Percentiles rank a stretch among this genome's conserved stretches.
These are phyloP conservation scores for Pseudomugil tenellus DNA, from an alignment of 2,797 vertebrate species.

Conservation along the genomic window DNA sequence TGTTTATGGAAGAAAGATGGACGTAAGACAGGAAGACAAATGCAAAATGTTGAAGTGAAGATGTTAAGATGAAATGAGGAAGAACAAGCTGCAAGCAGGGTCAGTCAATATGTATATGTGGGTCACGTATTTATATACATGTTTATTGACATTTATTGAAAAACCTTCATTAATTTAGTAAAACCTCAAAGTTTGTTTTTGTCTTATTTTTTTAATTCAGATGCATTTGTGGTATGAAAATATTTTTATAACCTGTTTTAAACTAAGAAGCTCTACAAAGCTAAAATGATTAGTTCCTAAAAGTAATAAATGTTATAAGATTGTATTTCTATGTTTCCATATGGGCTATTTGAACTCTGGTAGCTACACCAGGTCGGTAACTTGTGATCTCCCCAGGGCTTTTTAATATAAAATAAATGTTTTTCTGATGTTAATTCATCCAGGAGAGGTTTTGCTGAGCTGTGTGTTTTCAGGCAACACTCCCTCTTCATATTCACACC, in stretches of 20 bases:
- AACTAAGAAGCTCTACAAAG: neutral
- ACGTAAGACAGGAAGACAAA: conserved; percentile 24
- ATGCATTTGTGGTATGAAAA: neutral
- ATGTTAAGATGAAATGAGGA: conserved; percentile 57
- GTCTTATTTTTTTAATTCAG: neutral
- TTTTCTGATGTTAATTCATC: conserved; percentile 12
- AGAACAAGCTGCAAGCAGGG: conserved; percentile 37
- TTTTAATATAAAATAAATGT: conserved; percentile 28
- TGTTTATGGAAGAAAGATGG: neutral
- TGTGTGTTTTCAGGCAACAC: conserved; percentile 5
- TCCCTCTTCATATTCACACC: conserved; percentile 12
- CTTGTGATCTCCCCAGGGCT: neutral
- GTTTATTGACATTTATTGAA: neutral
- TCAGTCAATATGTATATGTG: conserved; percentile 33
- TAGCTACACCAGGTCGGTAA: neutral
- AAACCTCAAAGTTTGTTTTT: neutral
- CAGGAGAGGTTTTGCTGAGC: conserved; percentile 33
- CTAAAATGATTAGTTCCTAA: neutral
- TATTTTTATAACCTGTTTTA: neutral
- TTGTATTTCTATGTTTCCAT: neutral
- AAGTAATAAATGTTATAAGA: neutral
- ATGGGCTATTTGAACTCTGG: neutral
- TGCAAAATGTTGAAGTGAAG: conserved; percentile 56
- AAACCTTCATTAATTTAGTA: neutral
- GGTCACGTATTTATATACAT: neutral